Conservation (phyloP, 2,888 invertebrate genomes). For the Mylabris sibirica region DNA sequence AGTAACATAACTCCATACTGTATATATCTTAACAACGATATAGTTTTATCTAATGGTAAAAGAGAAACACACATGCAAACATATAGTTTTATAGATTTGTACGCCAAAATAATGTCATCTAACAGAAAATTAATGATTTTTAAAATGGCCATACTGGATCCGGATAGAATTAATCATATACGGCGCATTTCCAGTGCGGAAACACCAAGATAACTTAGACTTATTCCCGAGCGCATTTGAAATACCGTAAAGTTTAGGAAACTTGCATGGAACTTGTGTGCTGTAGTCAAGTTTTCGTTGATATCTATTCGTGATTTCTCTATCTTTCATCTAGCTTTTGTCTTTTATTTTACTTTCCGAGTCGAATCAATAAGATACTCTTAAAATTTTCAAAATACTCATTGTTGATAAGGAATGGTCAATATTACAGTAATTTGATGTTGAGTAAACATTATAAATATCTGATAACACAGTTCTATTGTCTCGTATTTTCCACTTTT, state of each 20-base stretch:
- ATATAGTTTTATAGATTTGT: neutral
- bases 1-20: constrained; percentile 42
- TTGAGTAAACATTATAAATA: neutral
- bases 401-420: no score
- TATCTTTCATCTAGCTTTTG: neutral
- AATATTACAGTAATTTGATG: neutral
- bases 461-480: neutral
- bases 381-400: neutral
- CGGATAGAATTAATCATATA: constrained; percentile 13
- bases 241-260: constrained; percentile 9
- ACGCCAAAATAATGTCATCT: constrained; percentile 9
- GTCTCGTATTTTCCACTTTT: constrained; percentile 19
- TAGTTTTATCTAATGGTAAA: neutral
- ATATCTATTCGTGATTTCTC: constrained; percentile 4
- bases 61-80: neutral
- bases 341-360: neutral
- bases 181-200: constrained; percentile 9
- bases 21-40: constrained; percentile 19
- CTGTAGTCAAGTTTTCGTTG: neutral
- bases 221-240: constrained; percentile 12
- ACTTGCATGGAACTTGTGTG: constrained; percentile 6
- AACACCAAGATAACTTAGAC: constrained; percentile 7
- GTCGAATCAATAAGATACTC: neutral
- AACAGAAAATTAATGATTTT: constrained; percentile 6
- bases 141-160: constrained; percentile 6